Evolutionary conservation across 2,797 vertebrate genomes (phyloP).

Genomic region (Mionectes olivaceus): DNA sequence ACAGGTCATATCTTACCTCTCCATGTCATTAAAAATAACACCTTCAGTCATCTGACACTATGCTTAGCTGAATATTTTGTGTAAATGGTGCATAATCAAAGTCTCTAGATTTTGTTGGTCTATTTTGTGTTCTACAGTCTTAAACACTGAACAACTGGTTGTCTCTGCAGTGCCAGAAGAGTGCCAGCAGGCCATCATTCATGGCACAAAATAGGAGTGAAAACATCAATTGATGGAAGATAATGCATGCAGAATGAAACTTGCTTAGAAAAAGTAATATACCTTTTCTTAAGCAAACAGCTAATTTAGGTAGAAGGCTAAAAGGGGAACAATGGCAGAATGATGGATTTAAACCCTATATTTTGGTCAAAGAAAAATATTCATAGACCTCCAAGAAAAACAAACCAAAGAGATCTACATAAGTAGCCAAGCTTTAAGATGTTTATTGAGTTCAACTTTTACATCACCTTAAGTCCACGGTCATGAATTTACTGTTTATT

Average conservation of each 20-base stretch:
- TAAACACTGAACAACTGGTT: background rate
- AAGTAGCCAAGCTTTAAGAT: background rate
- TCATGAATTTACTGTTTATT: background rate
- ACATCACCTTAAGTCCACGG: background rate
- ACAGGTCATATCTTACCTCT: background rate
- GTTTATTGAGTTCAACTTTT: background rate
- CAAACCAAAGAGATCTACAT: background rate
- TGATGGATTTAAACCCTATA: rapidly evolving
- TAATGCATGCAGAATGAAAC: background rate
- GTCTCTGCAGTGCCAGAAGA: background rate
- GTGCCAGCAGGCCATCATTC: background rate
- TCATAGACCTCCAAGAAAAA: background rate
- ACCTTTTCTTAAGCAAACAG: background rate
- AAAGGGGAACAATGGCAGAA: background rate
- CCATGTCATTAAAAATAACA: background rate
- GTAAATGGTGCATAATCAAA: background rate
- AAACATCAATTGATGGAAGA: background rate
- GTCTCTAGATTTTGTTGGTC: background rate
- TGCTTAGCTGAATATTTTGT: background rate
- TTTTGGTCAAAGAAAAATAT: background rate
- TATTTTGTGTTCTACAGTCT: background rate
- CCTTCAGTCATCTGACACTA: background rate
- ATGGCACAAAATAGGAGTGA: background rate
- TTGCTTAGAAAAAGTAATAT: background rate
- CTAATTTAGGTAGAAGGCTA: background rate